Evolutionary conservation across 37 sponge, comb jelly and placozoan genomes (phyloP).

Genomic region (Aphrocallistes beatrix): DNA sequence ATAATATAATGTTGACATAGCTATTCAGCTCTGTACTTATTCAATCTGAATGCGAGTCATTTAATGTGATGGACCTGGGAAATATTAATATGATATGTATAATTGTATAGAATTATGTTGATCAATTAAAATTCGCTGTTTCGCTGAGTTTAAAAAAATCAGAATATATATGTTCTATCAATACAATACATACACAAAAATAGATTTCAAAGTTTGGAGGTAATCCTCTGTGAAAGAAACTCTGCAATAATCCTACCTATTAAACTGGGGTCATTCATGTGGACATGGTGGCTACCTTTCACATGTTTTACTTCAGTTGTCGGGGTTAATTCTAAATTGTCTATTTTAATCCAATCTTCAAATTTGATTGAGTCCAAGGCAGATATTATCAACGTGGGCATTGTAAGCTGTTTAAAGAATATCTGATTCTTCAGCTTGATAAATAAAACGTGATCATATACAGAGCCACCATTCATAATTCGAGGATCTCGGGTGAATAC

Average conservation of each 20-base stretch:
- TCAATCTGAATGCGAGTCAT: too few species aligned
- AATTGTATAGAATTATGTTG: too few species aligned
- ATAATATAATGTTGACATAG: too few species aligned
- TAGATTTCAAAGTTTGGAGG: too few species aligned
- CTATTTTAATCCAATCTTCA: not conserved
- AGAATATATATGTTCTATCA: too few species aligned
- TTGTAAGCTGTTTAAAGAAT: not conserved
- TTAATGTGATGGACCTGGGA: too few species aligned
- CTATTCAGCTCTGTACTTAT: too few species aligned
- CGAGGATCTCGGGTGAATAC: not conserved
- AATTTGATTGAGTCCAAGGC: not conserved
- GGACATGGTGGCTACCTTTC: not conserved
- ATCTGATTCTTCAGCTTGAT: not conserved
- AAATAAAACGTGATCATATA: not conserved
- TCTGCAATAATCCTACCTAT: not conserved
- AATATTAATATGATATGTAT: too few species aligned
- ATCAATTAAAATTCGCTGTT: too few species aligned
- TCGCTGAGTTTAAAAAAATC: too few species aligned
- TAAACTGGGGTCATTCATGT: not conserved
- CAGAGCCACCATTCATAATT: not conserved
- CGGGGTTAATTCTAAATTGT: not conserved
- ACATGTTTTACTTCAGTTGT: not conserved
- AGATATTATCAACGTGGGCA: not conserved
- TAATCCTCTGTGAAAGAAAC: too few species aligned
- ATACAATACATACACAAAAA: too few species aligned